A percentile compares a stretch with the other conserved stretches of the same genome.
These are phyloP conservation scores for Hypothenemus hampei DNA, from an alignment of 1,140 invertebrate genomes.

Conservation along the genomic window DNA sequence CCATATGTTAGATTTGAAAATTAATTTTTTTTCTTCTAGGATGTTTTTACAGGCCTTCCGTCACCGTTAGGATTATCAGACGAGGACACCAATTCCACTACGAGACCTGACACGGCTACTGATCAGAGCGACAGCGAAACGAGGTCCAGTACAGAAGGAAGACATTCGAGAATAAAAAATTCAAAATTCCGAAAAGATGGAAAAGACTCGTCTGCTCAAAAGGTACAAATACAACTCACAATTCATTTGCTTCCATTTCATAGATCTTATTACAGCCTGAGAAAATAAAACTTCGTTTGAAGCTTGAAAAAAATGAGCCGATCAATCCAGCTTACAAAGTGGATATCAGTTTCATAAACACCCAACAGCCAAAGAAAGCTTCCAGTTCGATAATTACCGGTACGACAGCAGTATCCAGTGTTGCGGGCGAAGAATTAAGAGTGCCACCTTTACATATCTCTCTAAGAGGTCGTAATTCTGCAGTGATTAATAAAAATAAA, in stretches of 20 bases:
- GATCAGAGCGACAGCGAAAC: slow-evolving; percentile 63
- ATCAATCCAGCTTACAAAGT: slow-evolving; percentile 73
- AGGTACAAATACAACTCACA: slow-evolving; percentile 8
- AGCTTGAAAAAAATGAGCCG: slow-evolving; percentile 76
- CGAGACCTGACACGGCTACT: slow-evolving; percentile 41
- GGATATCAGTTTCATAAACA: slow-evolving; percentile 67
- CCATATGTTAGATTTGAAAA: neutral
- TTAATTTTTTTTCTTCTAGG: slow-evolving; percentile 11
- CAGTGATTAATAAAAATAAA: slow-evolving; percentile 80
- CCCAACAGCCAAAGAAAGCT: slow-evolving; percentile 47
- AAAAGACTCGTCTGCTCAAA: slow-evolving; percentile 42
- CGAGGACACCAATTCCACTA: slow-evolving; percentile 43
- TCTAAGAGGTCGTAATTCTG: slow-evolving; percentile 75
- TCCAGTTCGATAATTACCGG: slow-evolving; percentile 43
- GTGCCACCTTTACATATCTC: slow-evolving; percentile 88
- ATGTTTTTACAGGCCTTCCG: slow-evolving; percentile 42
- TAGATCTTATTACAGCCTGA: slow-evolving; percentile 49
- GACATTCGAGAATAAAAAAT: slow-evolving; percentile 34
- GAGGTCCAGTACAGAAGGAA: slow-evolving; percentile 48
- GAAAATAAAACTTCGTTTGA: slow-evolving; percentile 77
- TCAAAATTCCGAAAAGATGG: slow-evolving; percentile 28
- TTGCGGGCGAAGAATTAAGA: slow-evolving; percentile 59
- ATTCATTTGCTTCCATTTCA: neutral
- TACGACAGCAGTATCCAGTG: slow-evolving; percentile 32
- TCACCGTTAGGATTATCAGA: slow-evolving; percentile 39